Conservation (phyloP, 2,888 invertebrate species). For the Eustalomyia histrio region DNA sequence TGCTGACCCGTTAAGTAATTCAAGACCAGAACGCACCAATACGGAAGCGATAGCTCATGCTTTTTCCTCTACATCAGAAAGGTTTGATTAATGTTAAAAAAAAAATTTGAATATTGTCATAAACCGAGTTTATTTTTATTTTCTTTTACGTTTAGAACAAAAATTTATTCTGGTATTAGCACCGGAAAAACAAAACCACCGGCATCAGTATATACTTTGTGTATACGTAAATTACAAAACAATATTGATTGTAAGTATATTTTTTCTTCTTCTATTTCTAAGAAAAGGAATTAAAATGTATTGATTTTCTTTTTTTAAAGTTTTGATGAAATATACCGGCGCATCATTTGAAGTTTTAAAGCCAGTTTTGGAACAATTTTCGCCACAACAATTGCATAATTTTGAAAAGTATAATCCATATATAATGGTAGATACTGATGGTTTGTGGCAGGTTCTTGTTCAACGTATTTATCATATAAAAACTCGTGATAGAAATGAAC, state of each 20-base stretch:
- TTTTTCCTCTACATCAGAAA: conserved; percentile 91
- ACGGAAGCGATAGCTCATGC: conserved; percentile 86
- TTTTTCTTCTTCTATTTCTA: no score
- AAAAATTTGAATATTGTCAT: no score
- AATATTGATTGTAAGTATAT: conserved; percentile 91
- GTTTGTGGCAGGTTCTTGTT: conserved; percentile 92
- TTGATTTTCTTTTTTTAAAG: conserved; percentile 82
- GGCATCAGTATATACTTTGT: conserved; percentile 89
- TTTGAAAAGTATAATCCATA: conserved; percentile 95
- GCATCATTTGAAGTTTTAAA: conserved; percentile 94
- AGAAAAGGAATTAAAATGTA: neutral
- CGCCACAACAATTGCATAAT: conserved; percentile 89
- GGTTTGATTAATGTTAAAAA: no score
- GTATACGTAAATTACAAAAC: conserved; percentile 91
- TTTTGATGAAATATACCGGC: conserved; percentile 93
- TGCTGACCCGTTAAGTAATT: conserved; percentile 54
- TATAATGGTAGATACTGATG: conserved; percentile 93
- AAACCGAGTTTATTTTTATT: neutral
- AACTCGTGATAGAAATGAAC: conserved; percentile 89
- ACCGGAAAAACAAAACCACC: conserved; percentile 82
- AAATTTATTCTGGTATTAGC: conserved; percentile 92
- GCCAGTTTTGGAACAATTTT: conserved; percentile 92
- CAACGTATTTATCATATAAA: conserved; percentile 87
- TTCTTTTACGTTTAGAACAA: conserved; percentile 83
- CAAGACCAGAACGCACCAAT: conserved; percentile 79